Evolutionary conservation across 2,888 invertebrate genomes (phyloP), one percentile per base, ranked within the genome.

Genomic region (Machimus rusticus): DNA sequence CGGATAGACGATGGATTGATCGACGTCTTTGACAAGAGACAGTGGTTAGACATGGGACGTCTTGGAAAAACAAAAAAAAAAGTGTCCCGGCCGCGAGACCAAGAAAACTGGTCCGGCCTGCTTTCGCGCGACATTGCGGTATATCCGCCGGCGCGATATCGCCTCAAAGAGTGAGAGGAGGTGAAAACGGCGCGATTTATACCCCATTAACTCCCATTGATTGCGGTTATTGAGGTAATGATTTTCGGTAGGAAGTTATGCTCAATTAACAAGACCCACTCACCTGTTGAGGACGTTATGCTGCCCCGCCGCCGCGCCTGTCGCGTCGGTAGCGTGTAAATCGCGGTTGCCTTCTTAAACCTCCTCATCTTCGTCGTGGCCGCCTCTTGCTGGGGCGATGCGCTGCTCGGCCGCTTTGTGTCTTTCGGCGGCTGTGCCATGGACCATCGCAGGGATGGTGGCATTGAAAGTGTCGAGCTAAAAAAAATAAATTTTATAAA

Each of bases 281-380:
- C 86, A 90, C 90, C 90, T 74, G 89, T 89, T 51, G 89, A 89
- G 19, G 89, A 88, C 23, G 87, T 88, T 74, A 90, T 90, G 88
- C 90, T 90, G 1, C 90, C 86, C 74, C 90, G 90, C 84, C 90
- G 81, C 86, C 89, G 91, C 1, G 90, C 89, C 86, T 91, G 91
- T 8, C 90, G 89, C 88, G 90, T 89, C 6, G 92, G 93, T 14
- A 92, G 88, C 0, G 93, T 92, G 87, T 92, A 92, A 88, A 92
- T 92, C 5, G 92, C 92, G 8, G 91, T 90, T 85, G 91, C 90
- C 88, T 92, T 91, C 23, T 90, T 89, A 88, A 92, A 92, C 79
- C 91, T 90, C 85, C 90, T 90, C 86, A 92, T 91, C 74, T 89
- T 89, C n/a, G 89, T 89, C 31, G 89, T 89, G 12, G 88, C 39